Percentiles rank a stretch among this genome's conserved stretches.
These are phyloP conservation scores for Planococcus citri DNA, from an alignment of 1,140 invertebrate species.

Conservation along the genomic window DNA sequence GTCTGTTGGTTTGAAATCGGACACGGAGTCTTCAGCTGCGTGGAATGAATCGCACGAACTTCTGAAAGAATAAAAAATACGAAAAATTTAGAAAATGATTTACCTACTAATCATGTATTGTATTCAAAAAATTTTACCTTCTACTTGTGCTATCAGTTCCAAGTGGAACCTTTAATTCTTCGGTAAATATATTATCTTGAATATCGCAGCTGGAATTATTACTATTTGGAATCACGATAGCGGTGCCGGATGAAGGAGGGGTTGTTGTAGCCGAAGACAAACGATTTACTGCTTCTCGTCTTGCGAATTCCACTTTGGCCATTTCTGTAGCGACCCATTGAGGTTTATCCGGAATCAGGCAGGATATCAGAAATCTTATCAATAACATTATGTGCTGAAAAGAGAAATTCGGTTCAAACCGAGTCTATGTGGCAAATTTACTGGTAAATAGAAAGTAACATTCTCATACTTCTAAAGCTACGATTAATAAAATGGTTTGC, in stretches of 20 bases:
- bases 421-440: neutral
- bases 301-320: conserved; percentile 69
- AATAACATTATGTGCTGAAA: conserved; percentile 76
- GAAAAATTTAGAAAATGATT: no score
- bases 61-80: neutral
- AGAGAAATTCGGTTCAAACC: conserved; percentile 3
- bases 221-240: neutral
- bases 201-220: neutral
- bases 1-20: neutral
- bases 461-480: conserved; percentile 57
- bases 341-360: conserved; percentile 82
- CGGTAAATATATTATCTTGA: neutral
- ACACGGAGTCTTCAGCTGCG: neutral
- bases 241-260: conserved; percentile 23
- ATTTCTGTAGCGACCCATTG: conserved; percentile 80
- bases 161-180: neutral
- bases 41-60: neutral
- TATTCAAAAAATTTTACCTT: no score
- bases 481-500: conserved; percentile 75
- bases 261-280: conserved; percentile 35
- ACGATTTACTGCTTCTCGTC: conserved; percentile 50
- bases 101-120: no score
- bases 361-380: conserved; percentile 64
- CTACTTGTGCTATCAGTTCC: neutral
- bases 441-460: no score